These are phyloP conservation scores for Takifugu flavidus DNA, from an alignment of 2,113 vertebrate genomes.

Conservation along the genomic window DNA sequence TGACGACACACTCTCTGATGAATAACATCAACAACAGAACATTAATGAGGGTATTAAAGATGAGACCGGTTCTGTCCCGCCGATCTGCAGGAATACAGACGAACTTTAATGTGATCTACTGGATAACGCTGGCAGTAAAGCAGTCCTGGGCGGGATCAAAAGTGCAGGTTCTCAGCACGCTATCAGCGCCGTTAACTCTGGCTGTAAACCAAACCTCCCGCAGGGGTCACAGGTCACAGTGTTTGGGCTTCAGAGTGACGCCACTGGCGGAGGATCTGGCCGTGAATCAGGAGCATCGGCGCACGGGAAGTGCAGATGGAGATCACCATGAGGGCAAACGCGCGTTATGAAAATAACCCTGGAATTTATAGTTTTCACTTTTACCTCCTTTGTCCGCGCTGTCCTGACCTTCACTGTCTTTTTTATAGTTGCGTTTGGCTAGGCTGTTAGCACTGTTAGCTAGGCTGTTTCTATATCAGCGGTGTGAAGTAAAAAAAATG, in stretches of 20 bases:
- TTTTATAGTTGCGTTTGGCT: too few species aligned
- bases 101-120: constrained; percentile 25
- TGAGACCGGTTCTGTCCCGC: too few species aligned
- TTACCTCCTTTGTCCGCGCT: too few species aligned
- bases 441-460: too few species aligned
- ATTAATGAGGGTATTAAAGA: too few species aligned
- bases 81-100: constrained; percentile 30
- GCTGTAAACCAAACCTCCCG: constrained; percentile 64
- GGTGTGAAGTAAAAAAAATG: too few species aligned
- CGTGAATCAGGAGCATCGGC: constrained; percentile 33
- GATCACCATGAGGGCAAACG: background rate
- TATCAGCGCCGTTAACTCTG: constrained; percentile 62
- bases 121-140: constrained; percentile 41
- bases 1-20: too few species aligned
- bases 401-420: too few species aligned
- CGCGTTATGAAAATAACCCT: background rate
- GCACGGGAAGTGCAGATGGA: constrained; percentile 21
- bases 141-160: constrained; percentile 49
- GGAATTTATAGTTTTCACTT: too few species aligned
- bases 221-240: constrained; percentile 69
- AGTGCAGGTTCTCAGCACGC: constrained; percentile 58
- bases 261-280: constrained; percentile 52
- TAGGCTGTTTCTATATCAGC: too few species aligned
- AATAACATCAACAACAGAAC: too few species aligned
- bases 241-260: constrained; percentile 70